Evolutionary conservation across 2,797 vertebrate genomes (phyloP).

Genomic region (Mormyrus proboscirostris): DNA sequence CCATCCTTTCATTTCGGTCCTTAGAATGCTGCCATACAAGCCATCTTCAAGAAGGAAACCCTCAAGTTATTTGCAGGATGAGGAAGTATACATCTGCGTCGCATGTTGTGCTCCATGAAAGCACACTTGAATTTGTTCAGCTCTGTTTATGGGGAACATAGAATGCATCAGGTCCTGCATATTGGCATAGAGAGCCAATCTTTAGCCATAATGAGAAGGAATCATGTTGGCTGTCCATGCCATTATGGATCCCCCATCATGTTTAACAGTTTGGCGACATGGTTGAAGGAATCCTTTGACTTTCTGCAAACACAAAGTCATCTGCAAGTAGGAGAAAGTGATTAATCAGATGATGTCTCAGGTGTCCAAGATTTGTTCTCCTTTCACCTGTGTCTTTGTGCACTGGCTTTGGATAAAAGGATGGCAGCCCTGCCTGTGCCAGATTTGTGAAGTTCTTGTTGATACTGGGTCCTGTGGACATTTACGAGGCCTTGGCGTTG

Average conservation of each 20-base stretch:
- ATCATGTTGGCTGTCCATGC: background rate
- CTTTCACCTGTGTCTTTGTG: background rate
- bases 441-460: background rate
- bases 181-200: background rate
- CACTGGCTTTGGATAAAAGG: background rate
- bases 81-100: background rate
- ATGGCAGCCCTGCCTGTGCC: background rate
- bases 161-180: background rate
- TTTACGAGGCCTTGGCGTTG: background rate
- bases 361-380: background rate
- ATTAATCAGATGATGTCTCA: background rate
- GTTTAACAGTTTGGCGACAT: background rate
- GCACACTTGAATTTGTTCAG: background rate
- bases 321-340: background rate
- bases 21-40: background rate
- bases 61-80: background rate
- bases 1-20: background rate
- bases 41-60: background rate
- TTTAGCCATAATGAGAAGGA: background rate
- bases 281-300: background rate
- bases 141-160: background rate
- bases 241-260: background rate
- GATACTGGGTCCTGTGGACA: background rate
- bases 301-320: background rate
- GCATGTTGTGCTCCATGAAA: background rate